phyloP scores from a whole-genome alignment of 1,140 invertebrate genomes.

The Drosophila saltans region DNA sequence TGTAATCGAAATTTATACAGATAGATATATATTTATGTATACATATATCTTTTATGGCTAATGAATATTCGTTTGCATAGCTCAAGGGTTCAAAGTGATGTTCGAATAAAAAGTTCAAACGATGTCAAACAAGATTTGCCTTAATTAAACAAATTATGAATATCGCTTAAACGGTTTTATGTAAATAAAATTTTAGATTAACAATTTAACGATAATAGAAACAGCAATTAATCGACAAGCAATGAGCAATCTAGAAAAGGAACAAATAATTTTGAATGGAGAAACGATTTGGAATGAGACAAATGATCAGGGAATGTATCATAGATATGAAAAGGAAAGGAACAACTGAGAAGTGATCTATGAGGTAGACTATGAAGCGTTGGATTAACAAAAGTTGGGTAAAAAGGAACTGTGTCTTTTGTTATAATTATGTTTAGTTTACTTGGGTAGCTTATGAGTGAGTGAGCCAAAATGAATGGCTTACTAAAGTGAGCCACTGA shows the following conservation, averaged over 20 bases:
- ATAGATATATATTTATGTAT: neutral
- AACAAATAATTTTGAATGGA: too few species aligned
- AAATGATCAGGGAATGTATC: too few species aligned
- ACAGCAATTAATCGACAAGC: neutral
- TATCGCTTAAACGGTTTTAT: neutral
- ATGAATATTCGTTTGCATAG: slow-evolving; percentile 10
- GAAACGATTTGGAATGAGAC: too few species aligned
- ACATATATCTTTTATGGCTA: neutral
- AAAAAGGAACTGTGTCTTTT: too few species aligned
- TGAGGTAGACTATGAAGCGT: too few species aligned
- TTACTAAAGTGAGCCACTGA: too few species aligned
- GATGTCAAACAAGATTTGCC: neutral
- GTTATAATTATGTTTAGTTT: too few species aligned
- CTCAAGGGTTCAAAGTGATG: neutral
- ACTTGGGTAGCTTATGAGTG: too few species aligned
- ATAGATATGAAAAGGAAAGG: too few species aligned
- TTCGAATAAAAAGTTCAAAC: neutral
- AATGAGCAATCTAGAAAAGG: neutral
- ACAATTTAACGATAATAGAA: neutral
- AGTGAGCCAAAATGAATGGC: too few species aligned
- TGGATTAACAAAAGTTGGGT: too few species aligned
- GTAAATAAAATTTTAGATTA: neutral
- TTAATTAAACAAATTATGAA: neutral
- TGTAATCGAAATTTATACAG: slow-evolving; percentile 44
- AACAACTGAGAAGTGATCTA: too few species aligned